Evolutionary conservation across 2,888 invertebrate species (phyloP).

Genomic region (Imbricaverruca yamaguchii): DNA sequence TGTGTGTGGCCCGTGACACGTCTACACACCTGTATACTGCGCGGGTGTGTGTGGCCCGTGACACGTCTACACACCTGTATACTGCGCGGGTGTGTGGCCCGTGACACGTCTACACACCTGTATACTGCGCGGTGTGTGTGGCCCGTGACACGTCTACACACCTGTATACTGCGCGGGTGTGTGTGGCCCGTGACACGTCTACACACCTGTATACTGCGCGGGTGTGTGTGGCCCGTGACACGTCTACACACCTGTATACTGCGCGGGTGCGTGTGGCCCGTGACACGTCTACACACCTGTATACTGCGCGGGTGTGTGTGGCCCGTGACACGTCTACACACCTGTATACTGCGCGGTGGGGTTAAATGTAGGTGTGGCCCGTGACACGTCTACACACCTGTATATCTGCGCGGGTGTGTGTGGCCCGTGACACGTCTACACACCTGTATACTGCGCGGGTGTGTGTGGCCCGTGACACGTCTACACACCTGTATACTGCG

Average conservation of each 20-base stretch:
- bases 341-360: conserved; percentile 70
- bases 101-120: conserved; percentile 59
- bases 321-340: conserved; percentile 59
- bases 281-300: conserved; percentile 55
- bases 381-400: conserved; percentile 59
- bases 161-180: conserved; percentile 66
- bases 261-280: conserved; percentile 69
- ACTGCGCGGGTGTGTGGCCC: conserved; percentile 67
- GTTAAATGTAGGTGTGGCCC: conserved; percentile 66
- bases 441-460: conserved; percentile 67
- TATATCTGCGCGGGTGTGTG: conserved; percentile 62
- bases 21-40: conserved; percentile 59
- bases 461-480: conserved; percentile 67
- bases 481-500: conserved; percentile 61
- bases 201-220: conserved; percentile 65
- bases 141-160: conserved; percentile 59
- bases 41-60: conserved; percentile 70
- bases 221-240: conserved; percentile 70
- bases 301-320: conserved; percentile 66
- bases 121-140: conserved; percentile 62
- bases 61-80: conserved; percentile 57
- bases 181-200: conserved; percentile 65
- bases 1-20: conserved; percentile 69
- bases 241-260: conserved; percentile 56
- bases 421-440: conserved; percentile 62